Percentiles rank a stretch among this genome's conserved stretches.
phyloP scores from a whole-genome alignment of 2,888 invertebrate genomes.

The Scaptomyza polygonia region DNA sequence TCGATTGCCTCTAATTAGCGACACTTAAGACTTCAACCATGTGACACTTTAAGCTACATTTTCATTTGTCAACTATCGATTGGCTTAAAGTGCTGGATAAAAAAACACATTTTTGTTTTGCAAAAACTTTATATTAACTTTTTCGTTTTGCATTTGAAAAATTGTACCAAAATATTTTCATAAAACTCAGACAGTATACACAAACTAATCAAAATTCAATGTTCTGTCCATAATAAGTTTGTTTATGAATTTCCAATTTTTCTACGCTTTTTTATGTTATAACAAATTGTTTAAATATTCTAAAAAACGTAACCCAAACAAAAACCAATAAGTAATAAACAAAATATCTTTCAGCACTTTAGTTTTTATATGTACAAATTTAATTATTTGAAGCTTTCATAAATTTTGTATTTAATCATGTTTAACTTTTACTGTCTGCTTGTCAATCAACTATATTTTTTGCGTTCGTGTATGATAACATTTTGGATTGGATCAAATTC shows the following conservation, averaged over 20 bases:
- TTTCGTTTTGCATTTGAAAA: not conserved
- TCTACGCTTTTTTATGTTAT: not conserved
- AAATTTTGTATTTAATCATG: not conserved
- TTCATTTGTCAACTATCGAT: slow-evolving; percentile 25
- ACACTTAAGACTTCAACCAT: slow-evolving; percentile 22
- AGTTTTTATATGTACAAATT: no score
- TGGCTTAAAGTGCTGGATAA: slow-evolving; percentile 9
- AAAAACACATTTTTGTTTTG: no score
- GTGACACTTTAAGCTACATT: slow-evolving; percentile 12
- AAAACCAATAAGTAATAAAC: not conserved
- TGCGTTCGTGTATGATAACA: not conserved
- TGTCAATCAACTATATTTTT: not conserved
- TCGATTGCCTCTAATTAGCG: slow-evolving; percentile 31
- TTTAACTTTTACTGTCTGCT: not conserved
- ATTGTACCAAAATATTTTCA: not conserved
- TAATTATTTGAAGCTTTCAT: not conserved
- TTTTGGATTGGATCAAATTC: not conserved
- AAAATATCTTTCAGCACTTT: not conserved
- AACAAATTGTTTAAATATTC: not conserved
- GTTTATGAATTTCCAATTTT: not conserved
- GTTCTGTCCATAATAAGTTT: not conserved
- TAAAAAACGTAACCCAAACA: not conserved
- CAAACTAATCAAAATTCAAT: not conserved
- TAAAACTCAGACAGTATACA: not conserved
- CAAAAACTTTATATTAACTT: no score